Percentiles rank a stretch among this genome's conserved stretches.
These are phyloP conservation scores for Sericinus montela DNA, from an alignment of 2,888 invertebrate genomes.

Conservation along the genomic window DNA sequence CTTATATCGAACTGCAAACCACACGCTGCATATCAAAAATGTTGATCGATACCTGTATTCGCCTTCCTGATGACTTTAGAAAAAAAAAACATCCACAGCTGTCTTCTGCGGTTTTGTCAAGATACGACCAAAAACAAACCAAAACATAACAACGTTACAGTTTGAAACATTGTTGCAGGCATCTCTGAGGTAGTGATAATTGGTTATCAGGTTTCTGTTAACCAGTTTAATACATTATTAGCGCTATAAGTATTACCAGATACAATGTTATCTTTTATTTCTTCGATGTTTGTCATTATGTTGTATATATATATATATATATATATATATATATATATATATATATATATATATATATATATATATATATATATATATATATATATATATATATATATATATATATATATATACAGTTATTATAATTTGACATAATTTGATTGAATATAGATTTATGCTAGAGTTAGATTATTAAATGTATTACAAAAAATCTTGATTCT, in stretches of 20 bases:
- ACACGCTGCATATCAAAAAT: background rate
- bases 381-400: too few relatives aligned
- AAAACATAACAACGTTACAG: slow-evolving; percentile 1
- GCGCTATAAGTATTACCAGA: background rate
- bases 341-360: too few relatives aligned
- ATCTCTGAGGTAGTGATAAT: background rate
- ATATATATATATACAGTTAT: too few relatives aligned
- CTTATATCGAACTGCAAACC: slow-evolving; percentile 1
- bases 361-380: too few relatives aligned
- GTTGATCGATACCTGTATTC: background rate
- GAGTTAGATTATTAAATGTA: too few relatives aligned
- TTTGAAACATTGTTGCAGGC: slow-evolving; percentile 1
- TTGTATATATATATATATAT: too few relatives aligned
- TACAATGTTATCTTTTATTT: background rate
- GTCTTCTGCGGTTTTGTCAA: background rate
- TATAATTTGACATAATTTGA: too few relatives aligned
- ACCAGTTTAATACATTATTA: background rate
- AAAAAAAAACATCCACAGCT: slow-evolving; percentile 10
- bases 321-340: too few relatives aligned
- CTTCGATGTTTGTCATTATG: slow-evolving; percentile 4
- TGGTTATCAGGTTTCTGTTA: background rate
- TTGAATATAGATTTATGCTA: too few relatives aligned
- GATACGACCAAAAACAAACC: slow-evolving; percentile 4
- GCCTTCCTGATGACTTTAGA: slow-evolving; percentile 1
- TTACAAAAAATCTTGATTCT: too few relatives aligned